phyloP scores from a whole-genome alignment of 2,797 vertebrate species.

The Poecilia wingei region DNA sequence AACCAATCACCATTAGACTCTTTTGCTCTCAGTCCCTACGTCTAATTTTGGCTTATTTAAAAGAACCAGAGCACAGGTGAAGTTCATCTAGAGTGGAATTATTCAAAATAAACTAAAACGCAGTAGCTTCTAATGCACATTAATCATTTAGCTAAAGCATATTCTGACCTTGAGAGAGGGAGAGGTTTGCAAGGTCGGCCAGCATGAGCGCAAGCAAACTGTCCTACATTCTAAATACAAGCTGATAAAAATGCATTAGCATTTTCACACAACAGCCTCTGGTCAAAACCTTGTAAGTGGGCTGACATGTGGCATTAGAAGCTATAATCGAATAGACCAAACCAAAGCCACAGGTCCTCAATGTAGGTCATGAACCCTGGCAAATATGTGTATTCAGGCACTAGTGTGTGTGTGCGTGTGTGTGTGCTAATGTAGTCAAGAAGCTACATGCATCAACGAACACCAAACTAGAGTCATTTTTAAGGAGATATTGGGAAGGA shows the following conservation, averaged over 20 bases:
- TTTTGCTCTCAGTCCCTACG: not conserved
- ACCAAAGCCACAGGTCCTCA: slow-evolving; percentile 61
- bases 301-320: slow-evolving; percentile 61
- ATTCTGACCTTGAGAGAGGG: slow-evolving; percentile 51
- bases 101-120: slow-evolving; percentile 21
- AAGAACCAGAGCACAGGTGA: not conserved
- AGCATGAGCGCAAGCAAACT: slow-evolving; percentile 35
- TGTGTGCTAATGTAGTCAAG: slow-evolving; percentile 52
- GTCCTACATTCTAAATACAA: slow-evolving; percentile 59
- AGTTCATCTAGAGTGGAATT: slow-evolving; percentile 1
- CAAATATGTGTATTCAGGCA: slow-evolving; percentile 34
- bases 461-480: slow-evolving; percentile 55
- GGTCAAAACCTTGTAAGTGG: slow-evolving; percentile 65
- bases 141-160: slow-evolving; percentile 9
- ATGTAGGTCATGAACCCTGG: slow-evolving; percentile 57
- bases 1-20: slow-evolving; percentile 3
- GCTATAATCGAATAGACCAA: slow-evolving; percentile 63
- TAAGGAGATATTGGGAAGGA: slow-evolving; percentile 49
- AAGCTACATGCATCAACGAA: slow-evolving; percentile 54
- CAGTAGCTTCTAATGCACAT: slow-evolving; percentile 12
- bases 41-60: not conserved
- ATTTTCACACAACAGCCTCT: slow-evolving; percentile 62
- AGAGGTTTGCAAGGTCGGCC: slow-evolving; percentile 16
- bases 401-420: slow-evolving; percentile 11
- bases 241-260: slow-evolving; percentile 67